phyloP scores from a whole-genome alignment of 1,140 invertebrate genomes.

The Tribolium madens region DNA sequence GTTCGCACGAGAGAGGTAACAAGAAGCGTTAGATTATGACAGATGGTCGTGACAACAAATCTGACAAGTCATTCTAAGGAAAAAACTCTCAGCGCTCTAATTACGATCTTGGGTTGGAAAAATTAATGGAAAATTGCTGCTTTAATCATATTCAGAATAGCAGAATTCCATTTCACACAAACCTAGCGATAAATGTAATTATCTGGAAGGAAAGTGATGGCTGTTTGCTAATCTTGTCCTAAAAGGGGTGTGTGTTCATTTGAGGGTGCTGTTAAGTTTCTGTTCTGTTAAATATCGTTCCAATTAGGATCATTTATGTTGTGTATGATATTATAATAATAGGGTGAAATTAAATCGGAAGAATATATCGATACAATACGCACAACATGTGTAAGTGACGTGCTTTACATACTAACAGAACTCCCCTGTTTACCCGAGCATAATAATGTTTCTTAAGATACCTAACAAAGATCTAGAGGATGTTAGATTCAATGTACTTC shows the following conservation, averaged over 20 bases:
- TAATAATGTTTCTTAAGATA: slow-evolving; percentile 29
- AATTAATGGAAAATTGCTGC: too few species aligned
- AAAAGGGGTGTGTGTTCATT: not conserved
- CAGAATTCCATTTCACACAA: too few species aligned
- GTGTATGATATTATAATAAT: not conserved
- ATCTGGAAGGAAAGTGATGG: not conserved
- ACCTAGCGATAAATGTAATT: not conserved
- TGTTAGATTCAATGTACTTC: slow-evolving; percentile 19
- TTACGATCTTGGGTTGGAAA: too few species aligned
- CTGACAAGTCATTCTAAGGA: too few species aligned
- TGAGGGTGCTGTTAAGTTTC: not conserved
- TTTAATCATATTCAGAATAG: too few species aligned
- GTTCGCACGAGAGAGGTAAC: too few species aligned
- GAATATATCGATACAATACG: slow-evolving; percentile 21
- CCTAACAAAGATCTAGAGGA: slow-evolving; percentile 24
- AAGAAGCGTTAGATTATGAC: not conserved
- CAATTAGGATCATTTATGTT: not conserved
- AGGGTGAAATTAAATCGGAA: slow-evolving; percentile 17
- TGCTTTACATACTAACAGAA: slow-evolving; percentile 23
- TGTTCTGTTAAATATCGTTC: not conserved
- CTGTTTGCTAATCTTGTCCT: not conserved
- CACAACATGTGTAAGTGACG: slow-evolving; percentile 35
- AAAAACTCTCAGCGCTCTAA: too few species aligned
- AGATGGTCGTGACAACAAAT: too few species aligned
- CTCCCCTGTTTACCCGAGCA: slow-evolving; percentile 7